Evolutionary conservation across 2,888 invertebrate species (phyloP).

Genomic region (Agrochola lychnidis): DNA sequence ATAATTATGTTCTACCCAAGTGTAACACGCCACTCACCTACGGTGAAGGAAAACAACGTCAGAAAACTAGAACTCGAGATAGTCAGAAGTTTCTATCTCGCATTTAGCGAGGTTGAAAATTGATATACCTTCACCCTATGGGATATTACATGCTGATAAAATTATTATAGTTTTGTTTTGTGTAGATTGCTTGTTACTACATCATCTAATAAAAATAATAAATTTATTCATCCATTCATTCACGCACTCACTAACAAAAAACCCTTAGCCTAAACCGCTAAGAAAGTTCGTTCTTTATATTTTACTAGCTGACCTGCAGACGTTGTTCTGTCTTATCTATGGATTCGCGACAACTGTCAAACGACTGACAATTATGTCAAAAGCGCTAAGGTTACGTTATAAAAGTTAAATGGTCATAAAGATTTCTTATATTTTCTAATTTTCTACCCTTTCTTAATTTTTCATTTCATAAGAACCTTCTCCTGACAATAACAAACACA

Average conservation of each 20-base stretch:
- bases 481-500: no score
- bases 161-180: background rate
- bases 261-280: background rate
- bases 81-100: background rate
- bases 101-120: background rate
- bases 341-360: no score
- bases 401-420: no score
- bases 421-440: no score
- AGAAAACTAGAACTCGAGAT: background rate
- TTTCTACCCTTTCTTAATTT: no score
- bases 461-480: no score
- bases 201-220: background rate
- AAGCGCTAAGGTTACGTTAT: no score
- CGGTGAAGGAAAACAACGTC: background rate
- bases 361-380: no score
- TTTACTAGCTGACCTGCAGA: no score
- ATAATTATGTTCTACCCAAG: constrained; percentile 13
- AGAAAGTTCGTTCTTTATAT: background rate
- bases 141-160: background rate
- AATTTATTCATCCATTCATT: background rate
- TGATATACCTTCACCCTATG: background rate
- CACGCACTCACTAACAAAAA: background rate
- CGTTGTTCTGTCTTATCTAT: no score
- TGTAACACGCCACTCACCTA: background rate
- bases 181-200: background rate